A percentile compares a stretch with the other conserved stretches of the same genome.
These are phyloP conservation scores for Cheilosia pagana DNA, from an alignment of 2,888 invertebrate species.

Conservation along the genomic window DNA sequence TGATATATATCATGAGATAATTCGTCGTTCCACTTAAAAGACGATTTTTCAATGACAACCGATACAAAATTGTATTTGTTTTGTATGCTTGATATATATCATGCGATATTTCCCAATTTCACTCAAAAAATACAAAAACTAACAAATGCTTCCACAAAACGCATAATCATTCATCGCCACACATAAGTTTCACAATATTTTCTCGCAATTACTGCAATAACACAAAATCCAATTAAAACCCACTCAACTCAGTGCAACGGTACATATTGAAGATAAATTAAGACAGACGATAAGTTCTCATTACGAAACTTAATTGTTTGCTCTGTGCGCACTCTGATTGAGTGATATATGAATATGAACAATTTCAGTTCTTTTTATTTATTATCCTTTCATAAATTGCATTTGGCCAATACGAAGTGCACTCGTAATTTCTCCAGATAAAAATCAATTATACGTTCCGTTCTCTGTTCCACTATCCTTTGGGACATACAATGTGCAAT, in stretches of 20 bases:
- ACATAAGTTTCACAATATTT: background rate
- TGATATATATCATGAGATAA: too few relatives aligned
- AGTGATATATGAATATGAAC: background rate
- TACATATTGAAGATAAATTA: slow-evolving; percentile 9
- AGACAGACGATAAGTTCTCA: slow-evolving; percentile 9
- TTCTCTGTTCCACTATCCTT: background rate
- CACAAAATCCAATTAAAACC: slow-evolving; percentile 15
- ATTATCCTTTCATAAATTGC: background rate
- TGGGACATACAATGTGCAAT: slow-evolving; percentile 19
- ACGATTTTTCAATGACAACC: too few relatives aligned
- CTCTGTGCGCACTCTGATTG: background rate
- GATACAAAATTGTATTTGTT: too few relatives aligned
- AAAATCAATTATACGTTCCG: slow-evolving; percentile 5
- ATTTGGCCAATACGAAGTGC: background rate
- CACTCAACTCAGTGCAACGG: slow-evolving; percentile 4
- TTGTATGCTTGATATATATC: too few relatives aligned
- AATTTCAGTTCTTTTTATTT: background rate
- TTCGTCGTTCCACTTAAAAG: too few relatives aligned
- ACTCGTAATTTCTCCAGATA: background rate
- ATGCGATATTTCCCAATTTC: too few relatives aligned
- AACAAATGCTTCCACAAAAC: background rate
- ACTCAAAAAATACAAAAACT: background rate
- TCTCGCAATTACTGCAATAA: slow-evolving; percentile 29
- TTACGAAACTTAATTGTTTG: background rate
- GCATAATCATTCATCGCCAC: background rate